Percentiles rank a stretch among this genome's conserved stretches.
These are phyloP conservation scores for Philotrypesis tridentata DNA, from an alignment of 1,140 invertebrate species.

Conservation along the genomic window DNA sequence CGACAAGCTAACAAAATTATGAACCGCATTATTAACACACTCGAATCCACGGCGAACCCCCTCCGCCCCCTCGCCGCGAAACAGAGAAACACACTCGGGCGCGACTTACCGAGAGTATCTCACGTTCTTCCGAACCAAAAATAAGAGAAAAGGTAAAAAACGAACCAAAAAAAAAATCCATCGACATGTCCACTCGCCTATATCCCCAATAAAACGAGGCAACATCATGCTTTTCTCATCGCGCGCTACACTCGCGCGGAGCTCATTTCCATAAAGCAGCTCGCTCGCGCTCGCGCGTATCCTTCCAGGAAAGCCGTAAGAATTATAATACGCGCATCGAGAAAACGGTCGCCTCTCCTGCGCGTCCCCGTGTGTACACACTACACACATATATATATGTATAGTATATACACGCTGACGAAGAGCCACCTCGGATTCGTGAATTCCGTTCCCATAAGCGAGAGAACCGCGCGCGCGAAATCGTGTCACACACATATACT, in stretches of 20 bases:
- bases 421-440: not conserved
- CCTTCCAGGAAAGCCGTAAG: constrained; percentile 41
- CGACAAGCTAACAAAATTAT: not conserved
- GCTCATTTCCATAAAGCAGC: constrained; percentile 45
- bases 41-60: not conserved
- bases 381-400: not conserved
- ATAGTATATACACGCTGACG: too few relatives aligned
- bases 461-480: constrained; percentile 12
- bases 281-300: not conserved
- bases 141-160: not conserved
- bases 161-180: too few relatives aligned
- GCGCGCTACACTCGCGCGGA: not conserved
- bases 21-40: too few relatives aligned
- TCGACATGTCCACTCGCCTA: not conserved
- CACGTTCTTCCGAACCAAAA: not conserved
- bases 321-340: constrained; percentile 34
- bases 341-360: constrained; percentile 14
- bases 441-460: constrained; percentile 36
- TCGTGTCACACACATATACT: constrained; percentile 25
- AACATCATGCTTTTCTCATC: constrained; percentile 31
- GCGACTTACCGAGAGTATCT: not conserved
- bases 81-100: not conserved
- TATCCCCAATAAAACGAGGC: not conserved
- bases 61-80: too few relatives aligned
- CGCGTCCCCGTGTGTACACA: too few relatives aligned